A percentile compares a stretch with the other conserved stretches of the same genome.
These are phyloP conservation scores for Callithrix jacchus DNA, from an alignment of 2,113 vertebrate genomes.

Conservation along the genomic window DNA sequence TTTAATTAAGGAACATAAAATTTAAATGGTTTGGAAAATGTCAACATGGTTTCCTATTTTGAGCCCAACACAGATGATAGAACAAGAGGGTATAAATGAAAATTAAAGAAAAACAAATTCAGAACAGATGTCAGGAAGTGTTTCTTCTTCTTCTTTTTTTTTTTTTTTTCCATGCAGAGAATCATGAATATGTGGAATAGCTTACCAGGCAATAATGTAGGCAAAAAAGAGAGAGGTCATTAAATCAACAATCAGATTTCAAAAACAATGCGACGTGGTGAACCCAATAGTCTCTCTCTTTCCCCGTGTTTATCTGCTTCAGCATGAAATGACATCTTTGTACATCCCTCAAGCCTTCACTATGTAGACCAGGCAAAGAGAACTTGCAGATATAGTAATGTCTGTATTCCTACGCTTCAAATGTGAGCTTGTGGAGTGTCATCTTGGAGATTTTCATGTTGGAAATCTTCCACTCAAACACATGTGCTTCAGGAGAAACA, in stretches of 20 bases:
- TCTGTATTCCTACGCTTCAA: neutral
- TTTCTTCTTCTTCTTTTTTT: slow-evolving; percentile 53
- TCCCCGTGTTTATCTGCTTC: slow-evolving; percentile 5
- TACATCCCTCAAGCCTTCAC: neutral
- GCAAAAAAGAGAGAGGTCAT: slow-evolving; percentile 77
- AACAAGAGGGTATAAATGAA: slow-evolving; percentile 87
- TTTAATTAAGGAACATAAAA: slow-evolving; percentile 88
- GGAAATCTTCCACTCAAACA: slow-evolving; percentile 32
- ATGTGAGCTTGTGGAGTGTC: neutral
- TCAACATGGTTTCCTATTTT: slow-evolving; percentile 88
- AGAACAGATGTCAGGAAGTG: slow-evolving; percentile 87
- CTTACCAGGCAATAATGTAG: slow-evolving; percentile 82
- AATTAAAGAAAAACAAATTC: slow-evolving; percentile 88
- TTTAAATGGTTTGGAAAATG: slow-evolving; percentile 86
- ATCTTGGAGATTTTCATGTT: slow-evolving; percentile 1
- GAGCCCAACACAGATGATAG: slow-evolving; percentile 87
- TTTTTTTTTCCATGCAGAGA: slow-evolving; percentile 75
- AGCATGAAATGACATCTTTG: slow-evolving; percentile 43
- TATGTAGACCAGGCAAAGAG: neutral
- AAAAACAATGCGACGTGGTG: slow-evolving; percentile 57
- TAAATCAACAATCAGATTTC: slow-evolving; percentile 80
- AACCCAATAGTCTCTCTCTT: slow-evolving; percentile 40
- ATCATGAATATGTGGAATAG: slow-evolving; percentile 83
- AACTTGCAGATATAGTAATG: neutral
- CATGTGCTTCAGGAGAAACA: slow-evolving; percentile 1